A percentile compares a stretch with the other conserved stretches of the same genome.
These are phyloP conservation scores for Abrostola tripartita DNA, from an alignment of 2,888 invertebrate genomes.

Conservation along the genomic window DNA sequence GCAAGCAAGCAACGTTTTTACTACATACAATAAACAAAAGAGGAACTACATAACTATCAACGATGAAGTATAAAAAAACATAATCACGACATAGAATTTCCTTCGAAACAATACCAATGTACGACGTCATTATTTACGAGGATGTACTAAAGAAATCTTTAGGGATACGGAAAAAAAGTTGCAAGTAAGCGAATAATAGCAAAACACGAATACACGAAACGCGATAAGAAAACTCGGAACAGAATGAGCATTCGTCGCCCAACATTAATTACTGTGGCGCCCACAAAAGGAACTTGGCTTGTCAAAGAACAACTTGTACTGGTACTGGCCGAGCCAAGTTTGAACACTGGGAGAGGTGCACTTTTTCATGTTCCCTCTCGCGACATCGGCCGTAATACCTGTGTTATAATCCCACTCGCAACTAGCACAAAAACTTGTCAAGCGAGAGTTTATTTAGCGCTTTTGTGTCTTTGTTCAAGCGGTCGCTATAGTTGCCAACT, in stretches of 20 bases:
- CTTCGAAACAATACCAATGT: constrained; percentile 56
- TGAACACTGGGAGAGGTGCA: constrained; percentile 52
- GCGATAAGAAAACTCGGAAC: constrained; percentile 71
- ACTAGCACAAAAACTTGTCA: constrained; percentile 67
- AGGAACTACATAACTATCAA: constrained; percentile 48
- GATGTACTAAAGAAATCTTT: constrained; percentile 60
- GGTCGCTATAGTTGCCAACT: constrained; percentile 65
- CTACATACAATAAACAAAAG: constrained; percentile 30
- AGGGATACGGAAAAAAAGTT: constrained; percentile 60
- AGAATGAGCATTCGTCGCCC: constrained; percentile 67
- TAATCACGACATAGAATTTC: constrained; percentile 58
- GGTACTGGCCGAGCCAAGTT: constrained; percentile 56
- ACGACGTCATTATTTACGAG: constrained; percentile 65
- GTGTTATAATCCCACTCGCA: constrained; percentile 67
- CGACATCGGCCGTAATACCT: constrained; percentile 64
- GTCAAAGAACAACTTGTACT: constrained; percentile 74
- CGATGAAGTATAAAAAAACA: constrained; percentile 49
- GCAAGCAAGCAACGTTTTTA: constrained; percentile 31
- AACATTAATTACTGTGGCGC: constrained; percentile 78
- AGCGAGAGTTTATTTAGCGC: constrained; percentile 69
- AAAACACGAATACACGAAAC: constrained; percentile 65
- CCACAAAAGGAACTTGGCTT: constrained; percentile 73
- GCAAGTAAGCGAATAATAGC: constrained; percentile 66
- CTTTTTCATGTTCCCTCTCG: constrained; percentile 58
- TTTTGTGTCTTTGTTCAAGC: constrained; percentile 68